phyloP scores from a whole-genome alignment of 2,888 invertebrate genomes.

The Cantharis rustica region DNA sequence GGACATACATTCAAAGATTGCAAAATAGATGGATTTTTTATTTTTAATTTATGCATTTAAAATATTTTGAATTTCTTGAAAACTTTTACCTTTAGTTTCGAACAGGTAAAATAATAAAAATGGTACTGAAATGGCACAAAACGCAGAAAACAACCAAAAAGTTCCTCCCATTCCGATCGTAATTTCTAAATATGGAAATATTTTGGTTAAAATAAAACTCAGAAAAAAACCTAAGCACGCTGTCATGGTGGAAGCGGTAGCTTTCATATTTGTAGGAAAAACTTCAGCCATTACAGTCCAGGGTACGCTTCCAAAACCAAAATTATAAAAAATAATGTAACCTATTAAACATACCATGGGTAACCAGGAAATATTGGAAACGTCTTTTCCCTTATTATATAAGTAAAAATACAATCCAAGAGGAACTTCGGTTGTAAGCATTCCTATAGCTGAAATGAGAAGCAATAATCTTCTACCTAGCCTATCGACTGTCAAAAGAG shows the following conservation, averaged over 20 bases:
- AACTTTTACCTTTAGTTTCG: conserved; percentile 87
- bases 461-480: conserved; percentile 74
- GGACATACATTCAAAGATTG: too few relatives aligned
- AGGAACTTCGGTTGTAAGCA: conserved; percentile 65
- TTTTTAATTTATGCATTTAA: too few relatives aligned
- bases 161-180: conserved; percentile 61
- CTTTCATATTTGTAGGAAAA: conserved; percentile 77
- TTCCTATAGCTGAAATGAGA: conserved; percentile 68
- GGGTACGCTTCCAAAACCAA: conserved; percentile 73
- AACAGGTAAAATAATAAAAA: conserved; percentile 78
- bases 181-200: conserved; percentile 55
- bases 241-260: conserved; percentile 55
- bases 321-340: conserved; percentile 73
- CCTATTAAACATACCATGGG: conserved; percentile 72
- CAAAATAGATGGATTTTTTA: too few relatives aligned
- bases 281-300: conserved; percentile 85
- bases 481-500: conserved; percentile 75
- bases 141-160: conserved; percentile 74
- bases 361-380: conserved; percentile 64
- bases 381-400: conserved; percentile 63
- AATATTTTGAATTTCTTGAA: conserved; percentile 79
- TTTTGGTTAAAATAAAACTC: conserved; percentile 73
- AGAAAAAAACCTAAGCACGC: conserved; percentile 15
- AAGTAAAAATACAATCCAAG: conserved; percentile 64
- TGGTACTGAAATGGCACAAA: conserved; percentile 67